Conservation (phyloP, 2,113 vertebrate genomes). For the Elaphurus davidianus region DNA sequence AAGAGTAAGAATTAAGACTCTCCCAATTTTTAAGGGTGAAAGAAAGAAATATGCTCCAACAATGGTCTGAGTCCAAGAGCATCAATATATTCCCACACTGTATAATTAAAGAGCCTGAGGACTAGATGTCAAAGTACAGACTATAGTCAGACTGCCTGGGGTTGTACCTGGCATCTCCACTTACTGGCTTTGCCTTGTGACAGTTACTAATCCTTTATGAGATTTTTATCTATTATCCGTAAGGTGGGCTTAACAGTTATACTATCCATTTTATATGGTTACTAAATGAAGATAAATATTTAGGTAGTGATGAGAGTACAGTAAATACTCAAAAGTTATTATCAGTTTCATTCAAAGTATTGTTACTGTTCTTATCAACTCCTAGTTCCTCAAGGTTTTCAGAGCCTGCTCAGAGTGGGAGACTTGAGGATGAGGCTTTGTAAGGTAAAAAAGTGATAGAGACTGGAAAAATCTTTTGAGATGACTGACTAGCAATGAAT, state of each 20-base stretch:
- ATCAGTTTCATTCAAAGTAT: background rate
- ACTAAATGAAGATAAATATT: background rate
- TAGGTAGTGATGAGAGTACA: background rate
- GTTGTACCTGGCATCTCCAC: background rate
- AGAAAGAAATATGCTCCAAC: constrained; percentile 1
- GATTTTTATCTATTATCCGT: background rate
- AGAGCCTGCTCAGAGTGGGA: background rate
- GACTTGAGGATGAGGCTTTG: background rate
- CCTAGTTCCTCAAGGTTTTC: background rate
- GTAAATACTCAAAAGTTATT: background rate
- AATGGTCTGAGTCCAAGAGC: background rate
- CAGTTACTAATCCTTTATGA: background rate
- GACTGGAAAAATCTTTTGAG: background rate
- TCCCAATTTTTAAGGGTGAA: background rate
- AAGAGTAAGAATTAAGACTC: background rate
- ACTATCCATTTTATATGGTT: background rate
- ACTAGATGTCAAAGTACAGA: background rate
- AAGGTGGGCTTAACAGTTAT: background rate
- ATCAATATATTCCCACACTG: background rate
- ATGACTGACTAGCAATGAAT: background rate
- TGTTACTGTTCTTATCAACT: background rate
- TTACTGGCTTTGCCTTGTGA: background rate
- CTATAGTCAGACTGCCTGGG: background rate
- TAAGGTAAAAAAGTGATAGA: background rate
- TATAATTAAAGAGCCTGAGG: background rate